phyloP scores from a whole-genome alignment of 2,797 vertebrate species.

The Molossus molossus region DNA sequence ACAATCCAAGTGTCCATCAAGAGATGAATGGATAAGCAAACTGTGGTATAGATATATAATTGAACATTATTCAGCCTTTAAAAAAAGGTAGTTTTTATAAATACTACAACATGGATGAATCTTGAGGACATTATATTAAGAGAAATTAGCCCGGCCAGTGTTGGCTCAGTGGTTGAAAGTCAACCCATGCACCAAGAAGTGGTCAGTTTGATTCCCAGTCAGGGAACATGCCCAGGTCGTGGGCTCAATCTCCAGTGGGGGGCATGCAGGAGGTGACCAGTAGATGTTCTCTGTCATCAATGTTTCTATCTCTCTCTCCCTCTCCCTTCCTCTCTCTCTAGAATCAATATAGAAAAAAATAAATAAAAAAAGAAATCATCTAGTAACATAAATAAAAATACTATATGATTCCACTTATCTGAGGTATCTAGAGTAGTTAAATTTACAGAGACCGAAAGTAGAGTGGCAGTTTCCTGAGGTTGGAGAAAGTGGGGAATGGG shows the following conservation, averaged over 20 bases:
- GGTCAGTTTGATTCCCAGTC: no score
- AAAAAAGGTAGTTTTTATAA: not conserved
- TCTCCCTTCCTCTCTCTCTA: no score
- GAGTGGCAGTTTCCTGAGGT: not conserved
- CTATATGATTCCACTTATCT: not conserved
- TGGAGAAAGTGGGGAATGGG: not conserved
- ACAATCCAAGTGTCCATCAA: not conserved
- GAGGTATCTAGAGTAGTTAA: no score
- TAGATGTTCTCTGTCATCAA: no score
- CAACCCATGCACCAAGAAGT: no score
- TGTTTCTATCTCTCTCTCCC: no score
- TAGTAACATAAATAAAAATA: not conserved
- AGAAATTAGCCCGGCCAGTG: not conserved
- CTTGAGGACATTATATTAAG: not conserved
- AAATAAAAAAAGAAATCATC: not conserved
- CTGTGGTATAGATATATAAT: accelerated
- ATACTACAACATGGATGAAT: not conserved
- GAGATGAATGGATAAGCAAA: not conserved
- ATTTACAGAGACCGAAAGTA: not conserved
- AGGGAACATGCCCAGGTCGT: no score
- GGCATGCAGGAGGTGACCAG: no score
- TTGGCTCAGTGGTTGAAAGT: no score
- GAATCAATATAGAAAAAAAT: no score
- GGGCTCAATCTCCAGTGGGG: no score
- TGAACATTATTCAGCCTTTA: not conserved